phyloP scores from a whole-genome alignment of 2,888 invertebrate species.

The Lycocerus yunnanus region DNA sequence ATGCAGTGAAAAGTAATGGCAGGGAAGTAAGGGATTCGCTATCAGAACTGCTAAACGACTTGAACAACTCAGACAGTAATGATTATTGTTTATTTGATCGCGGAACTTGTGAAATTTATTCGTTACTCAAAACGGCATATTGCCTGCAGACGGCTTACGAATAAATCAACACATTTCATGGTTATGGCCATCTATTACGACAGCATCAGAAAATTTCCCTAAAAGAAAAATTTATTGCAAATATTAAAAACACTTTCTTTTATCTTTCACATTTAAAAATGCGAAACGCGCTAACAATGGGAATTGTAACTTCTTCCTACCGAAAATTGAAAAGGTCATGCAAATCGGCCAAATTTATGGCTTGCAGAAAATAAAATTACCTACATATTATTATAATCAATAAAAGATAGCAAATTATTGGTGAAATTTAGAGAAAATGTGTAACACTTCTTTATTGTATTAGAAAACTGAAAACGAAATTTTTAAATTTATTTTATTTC shows the following conservation, averaged over 20 bases:
- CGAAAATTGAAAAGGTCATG: not conserved
- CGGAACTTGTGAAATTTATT: conserved; percentile 49
- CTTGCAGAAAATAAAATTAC: not conserved
- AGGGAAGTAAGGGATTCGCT: conserved; percentile 38
- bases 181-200: conserved; percentile 36
- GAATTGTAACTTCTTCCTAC: too few species aligned
- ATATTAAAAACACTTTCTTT: conserved; percentile 2
- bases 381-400: not conserved
- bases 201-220: conserved; percentile 34
- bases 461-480: too few species aligned
- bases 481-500: too few species aligned
- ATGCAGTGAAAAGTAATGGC: conserved; percentile 32
- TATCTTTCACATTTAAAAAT: conserved; percentile 6
- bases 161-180: conserved; percentile 41
- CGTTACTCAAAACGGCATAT: conserved; percentile 40
- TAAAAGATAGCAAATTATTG: not conserved
- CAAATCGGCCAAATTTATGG: not conserved
- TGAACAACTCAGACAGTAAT: conserved; percentile 53
- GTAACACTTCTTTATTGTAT: too few species aligned
- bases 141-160: conserved; percentile 34
- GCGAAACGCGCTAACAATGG: not conserved
- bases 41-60: conserved; percentile 49
- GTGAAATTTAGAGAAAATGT: not conserved
- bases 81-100: conserved; percentile 55
- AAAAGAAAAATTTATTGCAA: conserved; percentile 25